Base-by-base conservation (phyloP, 2,113 vertebrate genomes). In the Oncorhynchus mykiss region DNA sequence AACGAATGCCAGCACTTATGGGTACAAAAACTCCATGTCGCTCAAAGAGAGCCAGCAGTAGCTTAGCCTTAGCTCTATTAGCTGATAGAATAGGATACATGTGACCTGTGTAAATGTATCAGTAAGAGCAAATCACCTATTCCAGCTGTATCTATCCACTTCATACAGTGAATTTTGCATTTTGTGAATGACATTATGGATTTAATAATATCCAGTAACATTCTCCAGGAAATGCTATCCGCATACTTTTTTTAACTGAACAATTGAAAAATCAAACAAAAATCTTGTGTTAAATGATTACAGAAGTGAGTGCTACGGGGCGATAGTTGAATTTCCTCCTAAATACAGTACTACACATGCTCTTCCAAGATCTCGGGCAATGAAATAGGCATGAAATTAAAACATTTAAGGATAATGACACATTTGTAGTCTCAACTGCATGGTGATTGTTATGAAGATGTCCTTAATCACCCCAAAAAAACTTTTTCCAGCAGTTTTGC, bases 211-310 rank as follows among this genome's bases (percentile, higher is more conserved):
- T 24, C 60, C 60, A 64, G 2, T 64, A 34, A 34, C 31, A 34
- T 6, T 34, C 31, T 64, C n/a, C 12, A 24, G n/a, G 60, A 64
- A 64, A 25, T 64, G 6, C 60, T 24, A 64, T 64, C 60, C 22
- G 8, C 60, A 64, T 22, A 11, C 22, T 76, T 73, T 79, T 73
- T 72, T 57, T 71, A 70, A 64, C 34, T 39, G 34, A 39, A 39
- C 34, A 7, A 39, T 39, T 39, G 34, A 39, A 39, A 39, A 39
- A 39, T 39, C 34, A 7, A 8, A 39, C 34, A 39, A 39, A 39
- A 7, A 39, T 8, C 34, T 24, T 64, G 60, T 64, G 60, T 24
- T 64, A 6, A 39, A 8, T 39, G 7, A 39, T 39, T 39, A 39
- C 7, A 39, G 34, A 39, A 39, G 34, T 39, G 34, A 39, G n/a